phyloP scores from a whole-genome alignment of 1,140 invertebrate species.

The Halictus rubicundus region DNA sequence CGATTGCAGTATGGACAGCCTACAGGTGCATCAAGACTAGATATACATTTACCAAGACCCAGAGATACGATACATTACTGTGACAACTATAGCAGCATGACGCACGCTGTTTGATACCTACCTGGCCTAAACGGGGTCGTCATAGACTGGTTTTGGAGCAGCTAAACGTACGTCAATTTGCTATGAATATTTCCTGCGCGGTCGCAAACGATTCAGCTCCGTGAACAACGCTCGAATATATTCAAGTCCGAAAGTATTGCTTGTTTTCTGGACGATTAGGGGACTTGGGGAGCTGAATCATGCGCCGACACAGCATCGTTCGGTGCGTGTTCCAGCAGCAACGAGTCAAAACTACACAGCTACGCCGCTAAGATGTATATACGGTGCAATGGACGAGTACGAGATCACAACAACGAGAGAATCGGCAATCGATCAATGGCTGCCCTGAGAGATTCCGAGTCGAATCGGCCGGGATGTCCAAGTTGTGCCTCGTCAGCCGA shows the following conservation, averaged over 20 bases:
- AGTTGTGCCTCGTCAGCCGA: constrained; percentile 58
- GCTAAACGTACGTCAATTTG: constrained; percentile 26
- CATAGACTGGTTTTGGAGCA: neutral
- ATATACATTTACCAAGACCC: constrained; percentile 46
- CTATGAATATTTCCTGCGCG: constrained; percentile 8
- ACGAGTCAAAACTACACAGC: constrained; percentile 22
- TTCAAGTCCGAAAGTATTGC: neutral
- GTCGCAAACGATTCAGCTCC: constrained; percentile 7
- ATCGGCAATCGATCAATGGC: constrained; percentile 59
- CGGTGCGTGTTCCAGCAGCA: constrained; percentile 13
- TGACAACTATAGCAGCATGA: constrained; percentile 43
- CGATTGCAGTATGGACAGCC: constrained; percentile 42
- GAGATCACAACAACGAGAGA: constrained; percentile 66
- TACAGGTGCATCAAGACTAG: constrained; percentile 32
- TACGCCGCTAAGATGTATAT: neutral
- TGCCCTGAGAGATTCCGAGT: constrained; percentile 33
- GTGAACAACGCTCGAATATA: neutral
- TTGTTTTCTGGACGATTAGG: too few species aligned
- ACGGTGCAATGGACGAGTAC: constrained; percentile 59
- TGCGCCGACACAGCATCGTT: neutral
- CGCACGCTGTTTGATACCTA: constrained; percentile 21
- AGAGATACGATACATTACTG: constrained; percentile 40
- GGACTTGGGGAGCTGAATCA: neutral
- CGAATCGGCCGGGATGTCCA: constrained; percentile 51
- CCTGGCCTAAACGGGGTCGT: neutral